Percentiles rank a stretch among this genome's conserved stretches.
These are phyloP conservation scores for Babylonia areolata DNA, from an alignment of 1,140 invertebrate genomes.

Conservation along the genomic window DNA sequence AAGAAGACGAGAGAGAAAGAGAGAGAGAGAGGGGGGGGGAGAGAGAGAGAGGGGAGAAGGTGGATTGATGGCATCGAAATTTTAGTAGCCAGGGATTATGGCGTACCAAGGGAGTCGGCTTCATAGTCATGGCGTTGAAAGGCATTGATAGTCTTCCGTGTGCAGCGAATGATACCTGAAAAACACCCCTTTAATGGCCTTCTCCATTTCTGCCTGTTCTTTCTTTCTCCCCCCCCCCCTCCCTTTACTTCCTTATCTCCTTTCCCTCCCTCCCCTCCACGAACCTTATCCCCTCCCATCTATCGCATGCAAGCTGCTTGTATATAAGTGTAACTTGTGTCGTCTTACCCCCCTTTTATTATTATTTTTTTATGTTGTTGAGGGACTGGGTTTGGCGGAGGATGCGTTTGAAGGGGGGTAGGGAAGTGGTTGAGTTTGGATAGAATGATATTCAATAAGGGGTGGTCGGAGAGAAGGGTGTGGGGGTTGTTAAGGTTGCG, in stretches of 20 bases:
- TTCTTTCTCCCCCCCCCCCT: background rate
- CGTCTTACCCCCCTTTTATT: background rate
- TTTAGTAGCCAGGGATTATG: no score
- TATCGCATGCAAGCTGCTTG: background rate
- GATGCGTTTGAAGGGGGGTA: background rate
- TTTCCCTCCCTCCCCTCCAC: no score
- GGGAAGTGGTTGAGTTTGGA: background rate
- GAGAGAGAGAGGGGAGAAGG: no score
- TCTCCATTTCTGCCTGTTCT: background rate
- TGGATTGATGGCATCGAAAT: no score
- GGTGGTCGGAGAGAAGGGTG: background rate
- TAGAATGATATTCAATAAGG: conserved; percentile 31
- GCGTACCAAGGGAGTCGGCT: no score
- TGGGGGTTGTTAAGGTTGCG: background rate
- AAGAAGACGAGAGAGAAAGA: no score
- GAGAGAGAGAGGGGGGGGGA: no score
- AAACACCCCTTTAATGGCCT: background rate
- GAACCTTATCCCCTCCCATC: background rate
- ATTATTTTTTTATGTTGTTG: background rate
- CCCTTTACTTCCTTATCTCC: background rate
- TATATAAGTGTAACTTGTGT: background rate
- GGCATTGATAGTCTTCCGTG: no score
- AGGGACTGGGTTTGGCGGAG: background rate
- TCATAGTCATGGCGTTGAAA: no score
- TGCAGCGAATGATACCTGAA: background rate